Evolutionary conservation across 1,140 invertebrate genomes (phyloP), one percentile per base, ranked within the genome.

Genomic region (Zaprionus gabonicus): DNA sequence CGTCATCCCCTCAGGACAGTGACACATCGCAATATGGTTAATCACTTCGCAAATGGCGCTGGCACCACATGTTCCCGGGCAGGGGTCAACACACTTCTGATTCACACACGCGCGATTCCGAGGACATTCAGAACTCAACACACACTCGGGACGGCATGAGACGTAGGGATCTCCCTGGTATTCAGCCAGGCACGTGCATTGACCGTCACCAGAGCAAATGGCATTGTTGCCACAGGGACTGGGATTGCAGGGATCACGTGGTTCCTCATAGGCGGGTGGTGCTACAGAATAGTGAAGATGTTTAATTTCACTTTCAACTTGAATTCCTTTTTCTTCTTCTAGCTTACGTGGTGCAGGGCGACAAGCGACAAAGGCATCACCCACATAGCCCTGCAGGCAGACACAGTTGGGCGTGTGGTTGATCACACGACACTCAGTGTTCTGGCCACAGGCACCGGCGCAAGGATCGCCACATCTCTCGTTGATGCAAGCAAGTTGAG

Each of bases 371-470:
- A 97, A 97, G 51, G 97, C 96, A 95, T 97, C 96, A 25, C 97
- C 97, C 12, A 95, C 95, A 82, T 95, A 96, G 67, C 96, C 96
- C 64, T 94, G 86, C 46, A 95, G 93, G 92, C 97, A 98, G 13
- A 95, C 95, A 81, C 97, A 98, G 25, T 95, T 95, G 2, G 97
- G 96, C 79, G 96, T 96, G 84, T 98, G 97, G 84, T 97, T 96
- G 9, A 96, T 95, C 1, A 97, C 96, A 77, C 96, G 95, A 90
- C 97, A 98, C 79, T 96, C 94, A 15, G 97, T 96, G 92, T 97
- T 96, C 57, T 96, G 94, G 9, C 96, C 96, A 92, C 97, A 97
- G 41, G 96, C 97, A 69, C 95, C 96, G 44, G 94, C 93, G 80
- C 96, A 97, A 6, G 96, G 96, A 91, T 97, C 95, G 5, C 91